A percentile compares a stretch with the other conserved stretches of the same genome.
These are phyloP conservation scores for Glaucomys volans DNA, from an alignment of 2,113 vertebrate species.

Conservation along the genomic window DNA sequence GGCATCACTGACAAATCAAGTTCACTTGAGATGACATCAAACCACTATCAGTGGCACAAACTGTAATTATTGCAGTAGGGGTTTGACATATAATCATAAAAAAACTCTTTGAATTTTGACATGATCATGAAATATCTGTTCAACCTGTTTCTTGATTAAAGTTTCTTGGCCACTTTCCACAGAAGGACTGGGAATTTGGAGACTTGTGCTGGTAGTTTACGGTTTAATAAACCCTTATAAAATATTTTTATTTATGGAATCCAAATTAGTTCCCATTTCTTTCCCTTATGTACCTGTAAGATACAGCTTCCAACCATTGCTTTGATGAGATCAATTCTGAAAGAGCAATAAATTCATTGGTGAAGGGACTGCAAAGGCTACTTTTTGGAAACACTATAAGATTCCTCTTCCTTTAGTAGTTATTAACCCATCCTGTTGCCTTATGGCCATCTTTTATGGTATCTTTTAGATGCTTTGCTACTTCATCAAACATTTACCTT, in stretches of 20 bases:
- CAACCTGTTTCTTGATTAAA: background rate
- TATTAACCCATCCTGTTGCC: background rate
- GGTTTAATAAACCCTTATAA: background rate
- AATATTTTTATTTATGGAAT: background rate
- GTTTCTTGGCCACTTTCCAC: background rate
- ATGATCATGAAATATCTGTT: background rate
- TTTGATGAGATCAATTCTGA: background rate
- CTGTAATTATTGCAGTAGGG: background rate
- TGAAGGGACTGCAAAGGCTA: background rate
- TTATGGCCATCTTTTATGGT: background rate
- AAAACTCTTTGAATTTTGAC: conserved; percentile 16
- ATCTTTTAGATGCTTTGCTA: background rate
- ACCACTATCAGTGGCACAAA: background rate
- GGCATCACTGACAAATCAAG: background rate
- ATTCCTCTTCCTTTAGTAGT: background rate
- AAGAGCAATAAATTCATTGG: background rate
- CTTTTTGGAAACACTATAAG: conserved; percentile 7
- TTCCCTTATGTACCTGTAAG: background rate
- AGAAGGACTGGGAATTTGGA: background rate
- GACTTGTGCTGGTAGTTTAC: background rate
- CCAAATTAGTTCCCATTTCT: background rate
- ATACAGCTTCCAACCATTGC: background rate
- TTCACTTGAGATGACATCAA: background rate
- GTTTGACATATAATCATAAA: background rate
- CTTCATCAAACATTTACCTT: background rate